Evolutionary conservation across 1,140 invertebrate genomes (phyloP).

Genomic region (Neomicropteryx cornuta): DNA sequence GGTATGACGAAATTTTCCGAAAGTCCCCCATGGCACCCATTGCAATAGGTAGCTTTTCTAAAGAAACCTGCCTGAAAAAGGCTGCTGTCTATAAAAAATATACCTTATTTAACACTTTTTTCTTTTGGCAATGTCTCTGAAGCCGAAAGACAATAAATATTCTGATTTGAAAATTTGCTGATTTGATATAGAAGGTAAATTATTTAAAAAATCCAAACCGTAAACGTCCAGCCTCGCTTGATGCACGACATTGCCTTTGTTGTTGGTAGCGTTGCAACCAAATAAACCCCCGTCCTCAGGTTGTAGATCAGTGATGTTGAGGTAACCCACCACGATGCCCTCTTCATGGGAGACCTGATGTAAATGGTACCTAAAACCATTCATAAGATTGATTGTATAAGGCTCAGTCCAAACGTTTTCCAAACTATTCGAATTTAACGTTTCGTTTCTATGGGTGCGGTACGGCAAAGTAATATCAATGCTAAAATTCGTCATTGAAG

Average conservation of each 20-base stretch:
- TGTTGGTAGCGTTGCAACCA: slow-evolving; percentile 46
- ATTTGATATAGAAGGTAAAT: slow-evolving; percentile 4
- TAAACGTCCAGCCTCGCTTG: slow-evolving; percentile 55
- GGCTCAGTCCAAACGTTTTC: too few species aligned
- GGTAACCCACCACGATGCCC: slow-evolving; percentile 11
- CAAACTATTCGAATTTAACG: too few species aligned
- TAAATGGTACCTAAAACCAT: too few species aligned
- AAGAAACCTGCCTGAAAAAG: not conserved
- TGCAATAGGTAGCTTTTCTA: too few species aligned
- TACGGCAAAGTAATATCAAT: too few species aligned
- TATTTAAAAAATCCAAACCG: slow-evolving; percentile 35
- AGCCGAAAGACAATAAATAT: not conserved
- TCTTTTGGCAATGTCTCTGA: not conserved
- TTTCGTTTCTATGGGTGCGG: too few species aligned
- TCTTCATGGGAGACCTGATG: too few species aligned
- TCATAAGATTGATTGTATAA: too few species aligned
- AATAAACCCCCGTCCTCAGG: slow-evolving; percentile 64
- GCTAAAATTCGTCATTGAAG: too few species aligned
- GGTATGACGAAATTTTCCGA: too few species aligned
- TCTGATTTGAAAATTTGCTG: slow-evolving; percentile 1
- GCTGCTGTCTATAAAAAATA: not conserved
- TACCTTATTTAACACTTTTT: not conserved
- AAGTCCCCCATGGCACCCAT: too few species aligned
- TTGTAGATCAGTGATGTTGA: slow-evolving; percentile 38
- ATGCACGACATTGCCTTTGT: slow-evolving; percentile 50